Conservation (phyloP, 1,140 invertebrate genomes). For the Brachionus sp. region DNA sequence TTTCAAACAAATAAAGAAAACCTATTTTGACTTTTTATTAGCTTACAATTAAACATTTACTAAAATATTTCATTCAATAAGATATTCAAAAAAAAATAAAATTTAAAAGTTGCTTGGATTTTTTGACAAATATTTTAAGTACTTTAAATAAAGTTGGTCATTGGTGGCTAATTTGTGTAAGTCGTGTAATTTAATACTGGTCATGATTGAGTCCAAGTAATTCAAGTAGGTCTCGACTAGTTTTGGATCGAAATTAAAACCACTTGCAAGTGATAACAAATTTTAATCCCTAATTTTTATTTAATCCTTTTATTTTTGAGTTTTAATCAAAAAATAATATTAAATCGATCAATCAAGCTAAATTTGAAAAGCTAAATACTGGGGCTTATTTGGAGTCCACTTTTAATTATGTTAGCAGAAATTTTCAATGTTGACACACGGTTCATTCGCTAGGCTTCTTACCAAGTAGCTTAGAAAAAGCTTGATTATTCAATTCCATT, state of each 20-base stretch:
- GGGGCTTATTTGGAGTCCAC: neutral
- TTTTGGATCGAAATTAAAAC: neutral
- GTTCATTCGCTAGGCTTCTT: neutral
- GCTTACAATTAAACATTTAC: no score
- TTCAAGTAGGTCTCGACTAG: constrained; percentile 34
- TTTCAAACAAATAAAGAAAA: no score
- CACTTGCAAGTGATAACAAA: constrained; percentile 32
- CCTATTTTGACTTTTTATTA: no score
- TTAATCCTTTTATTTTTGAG: constrained; percentile 37
- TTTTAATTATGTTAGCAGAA: neutral
- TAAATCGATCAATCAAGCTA: constrained; percentile 19
- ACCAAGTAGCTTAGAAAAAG: neutral
- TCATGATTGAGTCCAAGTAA: neutral
- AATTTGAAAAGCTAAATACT: neutral
- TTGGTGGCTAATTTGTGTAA: neutral
- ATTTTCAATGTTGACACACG: neutral
- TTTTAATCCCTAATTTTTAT: constrained; percentile 33
- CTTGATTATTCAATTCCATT: constrained; percentile 4
- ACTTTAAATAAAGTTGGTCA: neutral
- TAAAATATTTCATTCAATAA: no score
- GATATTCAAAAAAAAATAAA: no score
- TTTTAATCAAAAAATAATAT: neutral
- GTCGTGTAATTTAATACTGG: neutral
- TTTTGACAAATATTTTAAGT: neutral
- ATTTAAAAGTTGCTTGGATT: neutral